Evolutionary conservation across 1,140 invertebrate genomes (phyloP).

Genomic region (Sminthurinus signatus): DNA sequence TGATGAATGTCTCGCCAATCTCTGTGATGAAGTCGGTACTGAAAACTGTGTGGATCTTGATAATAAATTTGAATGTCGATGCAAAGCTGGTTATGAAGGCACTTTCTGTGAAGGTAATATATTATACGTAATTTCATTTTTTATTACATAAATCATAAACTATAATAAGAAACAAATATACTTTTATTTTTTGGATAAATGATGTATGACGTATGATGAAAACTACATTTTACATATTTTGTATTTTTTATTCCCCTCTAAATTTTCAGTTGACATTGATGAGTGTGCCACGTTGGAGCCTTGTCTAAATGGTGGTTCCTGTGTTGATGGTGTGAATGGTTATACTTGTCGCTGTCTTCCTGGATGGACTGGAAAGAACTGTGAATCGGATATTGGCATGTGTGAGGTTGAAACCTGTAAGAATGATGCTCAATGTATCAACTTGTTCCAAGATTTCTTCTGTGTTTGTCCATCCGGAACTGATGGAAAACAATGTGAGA

Average conservation of each 20-base stretch:
- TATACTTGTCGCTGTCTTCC: constrained; percentile 76
- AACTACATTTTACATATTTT: too few species aligned
- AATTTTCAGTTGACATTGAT: too few species aligned
- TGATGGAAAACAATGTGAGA: constrained; percentile 53
- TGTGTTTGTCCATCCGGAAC: constrained; percentile 80
- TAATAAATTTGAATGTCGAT: constrained; percentile 83
- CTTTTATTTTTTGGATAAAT: too few species aligned
- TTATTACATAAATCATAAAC: too few species aligned
- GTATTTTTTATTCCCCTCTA: too few species aligned
- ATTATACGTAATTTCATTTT: too few species aligned
- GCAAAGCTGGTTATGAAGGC: constrained; percentile 82
- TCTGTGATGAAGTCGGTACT: constrained; percentile 80
- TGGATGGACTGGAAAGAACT: constrained; percentile 81
- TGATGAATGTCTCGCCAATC: constrained; percentile 84
- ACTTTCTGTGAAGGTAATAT: constrained; percentile 59
- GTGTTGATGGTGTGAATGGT: constrained; percentile 73
- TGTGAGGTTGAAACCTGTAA: constrained; percentile 80
- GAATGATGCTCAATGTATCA: constrained; percentile 86
- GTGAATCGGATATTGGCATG: constrained; percentile 78
- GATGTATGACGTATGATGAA: constrained; percentile 85
- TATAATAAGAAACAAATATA: too few species aligned
- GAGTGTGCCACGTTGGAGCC: constrained; percentile 53
- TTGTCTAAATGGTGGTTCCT: constrained; percentile 82
- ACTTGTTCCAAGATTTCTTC: constrained; percentile 92
- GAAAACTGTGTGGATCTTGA: constrained; percentile 80